These are phyloP conservation scores for Parapsyche elsis DNA, from an alignment of 1,140 invertebrate species.

Conservation along the genomic window DNA sequence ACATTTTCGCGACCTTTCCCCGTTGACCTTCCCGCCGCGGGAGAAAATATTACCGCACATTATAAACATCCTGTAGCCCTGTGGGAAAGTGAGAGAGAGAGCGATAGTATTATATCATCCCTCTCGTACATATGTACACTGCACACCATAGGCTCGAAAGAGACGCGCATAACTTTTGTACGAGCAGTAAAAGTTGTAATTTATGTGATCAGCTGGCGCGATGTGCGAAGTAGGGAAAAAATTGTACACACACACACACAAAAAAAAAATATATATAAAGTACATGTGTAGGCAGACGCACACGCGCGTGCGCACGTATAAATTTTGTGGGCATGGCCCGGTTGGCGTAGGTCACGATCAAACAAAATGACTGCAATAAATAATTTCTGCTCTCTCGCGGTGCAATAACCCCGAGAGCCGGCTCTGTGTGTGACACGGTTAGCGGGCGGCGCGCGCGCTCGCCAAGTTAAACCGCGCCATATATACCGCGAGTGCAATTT, in stretches of 20 bases:
- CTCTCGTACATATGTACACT: not conserved
- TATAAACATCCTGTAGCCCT: conserved; percentile 34
- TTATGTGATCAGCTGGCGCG: conserved; percentile 55
- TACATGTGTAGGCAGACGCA: not conserved
- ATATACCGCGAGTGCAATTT: too few species aligned
- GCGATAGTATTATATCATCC: not conserved
- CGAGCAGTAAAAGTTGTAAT: conserved; percentile 55
- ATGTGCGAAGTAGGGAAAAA: conserved; percentile 49
- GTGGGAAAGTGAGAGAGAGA: too few species aligned
- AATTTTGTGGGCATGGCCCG: conserved; percentile 37
- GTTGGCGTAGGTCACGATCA: conserved; percentile 54
- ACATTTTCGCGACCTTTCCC: too few species aligned
- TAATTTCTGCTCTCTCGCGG: conserved; percentile 45
- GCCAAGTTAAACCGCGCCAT: not conserved
- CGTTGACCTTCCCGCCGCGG: conserved; percentile 11
- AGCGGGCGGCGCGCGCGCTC: not conserved
- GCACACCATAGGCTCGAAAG: conserved; percentile 25
- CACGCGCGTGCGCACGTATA: not conserved
- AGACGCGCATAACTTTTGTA: conserved; percentile 39
- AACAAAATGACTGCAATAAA: conserved; percentile 54
- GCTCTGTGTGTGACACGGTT: conserved; percentile 6
- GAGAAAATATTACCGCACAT: conserved; percentile 37
- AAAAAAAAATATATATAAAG: conserved; percentile 12
- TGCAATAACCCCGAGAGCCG: conserved; percentile 30
- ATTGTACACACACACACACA: conserved; percentile 37